Evolutionary conservation across 1,140 invertebrate genomes (phyloP).

Genomic region (Heterodera carotae): DNA sequence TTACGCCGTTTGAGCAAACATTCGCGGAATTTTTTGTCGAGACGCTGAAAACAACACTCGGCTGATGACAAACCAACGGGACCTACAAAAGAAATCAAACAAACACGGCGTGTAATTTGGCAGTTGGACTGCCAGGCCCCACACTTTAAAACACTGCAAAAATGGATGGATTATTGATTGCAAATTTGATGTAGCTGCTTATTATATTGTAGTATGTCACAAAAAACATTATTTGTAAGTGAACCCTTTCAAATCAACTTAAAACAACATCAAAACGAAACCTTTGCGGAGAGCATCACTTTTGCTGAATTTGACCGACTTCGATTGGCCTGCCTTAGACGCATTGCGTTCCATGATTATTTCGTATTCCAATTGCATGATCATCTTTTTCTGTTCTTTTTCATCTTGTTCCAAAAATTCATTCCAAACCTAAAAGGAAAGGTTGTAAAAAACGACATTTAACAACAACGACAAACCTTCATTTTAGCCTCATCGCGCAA

Average conservation of each 20-base stretch:
- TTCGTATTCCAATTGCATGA: slow-evolving; percentile 38
- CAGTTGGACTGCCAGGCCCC: no score
- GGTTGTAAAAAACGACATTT: slow-evolving; percentile 8
- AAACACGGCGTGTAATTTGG: background rate
- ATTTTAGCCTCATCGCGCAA: slow-evolving; percentile 57
- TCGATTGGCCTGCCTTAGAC: slow-evolving; percentile 14
- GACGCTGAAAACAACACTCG: slow-evolving; percentile 51
- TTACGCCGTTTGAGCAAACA: slow-evolving; percentile 41
- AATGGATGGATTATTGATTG: no score
- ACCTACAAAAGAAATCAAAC: slow-evolving; percentile 45
- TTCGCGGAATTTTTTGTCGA: slow-evolving; percentile 47
- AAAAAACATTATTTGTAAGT: no score
- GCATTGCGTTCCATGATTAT: slow-evolving; percentile 8
- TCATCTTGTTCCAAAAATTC: slow-evolving; percentile 61
- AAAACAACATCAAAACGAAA: no score
- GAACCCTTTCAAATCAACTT: no score
- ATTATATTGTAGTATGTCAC: no score
- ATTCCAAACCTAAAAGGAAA: slow-evolving; percentile 56
- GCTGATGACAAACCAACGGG: slow-evolving; percentile 47
- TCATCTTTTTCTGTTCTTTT: slow-evolving; percentile 38
- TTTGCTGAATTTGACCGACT: background rate
- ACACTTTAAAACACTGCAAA: no score
- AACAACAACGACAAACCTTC: slow-evolving; percentile 44
- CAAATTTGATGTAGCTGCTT: no score
- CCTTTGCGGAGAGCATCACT: no score